Evolutionary conservation across 2,888 invertebrate genomes (phyloP), one percentile per base, ranked within the genome.

Genomic region (Caenorhabditis macrosperma): DNA sequence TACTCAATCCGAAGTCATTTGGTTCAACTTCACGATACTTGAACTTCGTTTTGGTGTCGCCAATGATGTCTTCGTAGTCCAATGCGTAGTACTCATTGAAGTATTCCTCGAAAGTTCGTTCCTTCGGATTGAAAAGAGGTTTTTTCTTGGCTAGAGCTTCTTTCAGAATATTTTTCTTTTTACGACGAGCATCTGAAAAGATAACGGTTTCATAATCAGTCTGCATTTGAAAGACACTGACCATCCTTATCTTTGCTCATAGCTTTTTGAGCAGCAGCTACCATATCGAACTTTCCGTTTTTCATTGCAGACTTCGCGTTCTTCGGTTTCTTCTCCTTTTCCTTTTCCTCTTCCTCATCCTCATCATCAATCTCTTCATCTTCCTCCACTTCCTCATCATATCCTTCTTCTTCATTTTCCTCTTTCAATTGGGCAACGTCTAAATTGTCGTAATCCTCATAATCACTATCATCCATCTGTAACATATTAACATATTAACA

Each of bases 61-160:
- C 97, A 59, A 98, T 94, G 61, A 97, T 93, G 91, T 99, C 98
- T 90, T 98, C 98, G 91, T 95, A 98, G 91, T 97, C 96, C 90
- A 97, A 92, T 88, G 94, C 94, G 90, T 97, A 97, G 91, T 97
- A 97, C 91, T 97, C 96, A 88, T 97, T 95, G 90, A 96, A 94
- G 90, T 96, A 96, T 86, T 96, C 93, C 35, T 94, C 93, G 91
- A 95, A 96, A 0, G 94, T 94, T 79, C 94, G 93, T 75, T 94
- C 91, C 38, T 93, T 92, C 0, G 96, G 95, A 91, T 97, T 93
- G 91, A 95, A 97, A 64, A 93, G 93, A 0, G 97, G 97, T 90
- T 96, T 96, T 64, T 94, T 93, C 38, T 93, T 92, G 17, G 93
- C 92, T 3, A 96, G 91, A 26, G 94, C 93, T 15, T 94, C 94